phyloP scores from a whole-genome alignment of 30 jellyfish, hydroid and myxozoan species.

The Cassiopea andromeda region DNA sequence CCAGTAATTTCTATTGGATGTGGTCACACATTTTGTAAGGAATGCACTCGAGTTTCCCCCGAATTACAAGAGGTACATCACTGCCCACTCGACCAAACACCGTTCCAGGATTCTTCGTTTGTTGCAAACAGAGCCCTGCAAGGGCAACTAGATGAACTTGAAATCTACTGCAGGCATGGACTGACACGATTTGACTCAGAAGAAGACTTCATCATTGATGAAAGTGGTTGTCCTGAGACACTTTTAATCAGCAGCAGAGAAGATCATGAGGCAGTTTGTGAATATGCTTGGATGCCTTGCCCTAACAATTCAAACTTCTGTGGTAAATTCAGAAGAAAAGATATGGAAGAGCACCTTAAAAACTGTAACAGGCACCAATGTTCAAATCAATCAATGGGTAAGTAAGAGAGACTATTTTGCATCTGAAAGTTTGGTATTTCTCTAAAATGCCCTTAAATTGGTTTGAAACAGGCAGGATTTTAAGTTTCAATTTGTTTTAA shows the following conservation, averaged over 20 bases:
- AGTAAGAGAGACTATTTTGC: neutral
- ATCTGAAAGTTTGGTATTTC: too few species aligned
- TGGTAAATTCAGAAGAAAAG: slow-evolving; percentile 86
- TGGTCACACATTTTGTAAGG: slow-evolving; percentile 90
- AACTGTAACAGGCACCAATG: slow-evolving; percentile 72
- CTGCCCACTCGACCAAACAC: slow-evolving; percentile 80
- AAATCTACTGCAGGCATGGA: slow-evolving; percentile 84
- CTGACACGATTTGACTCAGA: slow-evolving; percentile 78
- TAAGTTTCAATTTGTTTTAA: too few species aligned
- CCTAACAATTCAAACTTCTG: slow-evolving; percentile 92
- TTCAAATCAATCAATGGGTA: slow-evolving; percentile 61
- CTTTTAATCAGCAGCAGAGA: slow-evolving; percentile 65
- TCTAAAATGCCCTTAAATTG: too few species aligned
- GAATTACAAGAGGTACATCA: slow-evolving; percentile 5
- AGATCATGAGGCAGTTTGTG: slow-evolving; percentile 80
- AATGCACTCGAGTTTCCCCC: slow-evolving; percentile 38
- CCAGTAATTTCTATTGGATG: slow-evolving; percentile 91
- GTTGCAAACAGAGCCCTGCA: slow-evolving; percentile 87
- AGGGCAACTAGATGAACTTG: slow-evolving; percentile 87
- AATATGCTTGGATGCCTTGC: slow-evolving; percentile 84
- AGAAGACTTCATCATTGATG: slow-evolving; percentile 83
- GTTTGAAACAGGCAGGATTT: too few species aligned
- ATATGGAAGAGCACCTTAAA: slow-evolving; percentile 71
- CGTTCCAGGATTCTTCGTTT: slow-evolving; percentile 38
- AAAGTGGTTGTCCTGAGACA: slow-evolving; percentile 80